These are phyloP conservation scores for Pseudochirops corinnae DNA, from an alignment of 2,797 vertebrate genomes.

Conservation along the genomic window DNA sequence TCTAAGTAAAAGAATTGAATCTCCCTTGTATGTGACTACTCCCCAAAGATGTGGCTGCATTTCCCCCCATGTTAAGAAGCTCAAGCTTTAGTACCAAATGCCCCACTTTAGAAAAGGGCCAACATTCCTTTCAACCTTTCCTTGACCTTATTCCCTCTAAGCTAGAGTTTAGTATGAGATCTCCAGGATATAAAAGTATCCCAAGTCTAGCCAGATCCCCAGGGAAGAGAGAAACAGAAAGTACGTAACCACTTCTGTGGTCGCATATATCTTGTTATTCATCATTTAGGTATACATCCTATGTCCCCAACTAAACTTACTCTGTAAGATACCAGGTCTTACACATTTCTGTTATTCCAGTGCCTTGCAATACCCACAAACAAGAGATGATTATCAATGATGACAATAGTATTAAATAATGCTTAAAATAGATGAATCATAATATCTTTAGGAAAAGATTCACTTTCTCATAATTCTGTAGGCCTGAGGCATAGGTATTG, in stretches of 20 bases:
- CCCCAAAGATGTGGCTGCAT: neutral
- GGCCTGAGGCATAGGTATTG: neutral
- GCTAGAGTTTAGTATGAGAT: neutral
- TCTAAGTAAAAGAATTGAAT: neutral
- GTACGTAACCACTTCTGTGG: neutral
- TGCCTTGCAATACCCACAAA: neutral
- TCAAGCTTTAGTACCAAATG: neutral
- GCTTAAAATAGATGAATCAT: neutral
- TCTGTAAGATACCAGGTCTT: neutral
- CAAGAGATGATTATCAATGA: neutral
- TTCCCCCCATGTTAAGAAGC: neutral
- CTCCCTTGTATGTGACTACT: neutral
- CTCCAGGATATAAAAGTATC: neutral
- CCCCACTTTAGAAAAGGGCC: neutral
- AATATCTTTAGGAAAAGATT: neutral
- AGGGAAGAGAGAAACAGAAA: neutral
- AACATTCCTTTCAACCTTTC: neutral
- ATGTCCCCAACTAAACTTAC: neutral
- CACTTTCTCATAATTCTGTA: neutral
- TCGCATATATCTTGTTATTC: neutral
- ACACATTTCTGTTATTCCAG: neutral
- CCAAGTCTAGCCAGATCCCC: neutral
- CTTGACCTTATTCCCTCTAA: neutral
- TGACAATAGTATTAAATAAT: neutral
- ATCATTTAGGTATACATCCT: neutral